A percentile compares a stretch with the other conserved stretches of the same genome.
Evolutionary conservation across 1,140 invertebrate species (phyloP).

Genomic region (Sinella curviseta): DNA sequence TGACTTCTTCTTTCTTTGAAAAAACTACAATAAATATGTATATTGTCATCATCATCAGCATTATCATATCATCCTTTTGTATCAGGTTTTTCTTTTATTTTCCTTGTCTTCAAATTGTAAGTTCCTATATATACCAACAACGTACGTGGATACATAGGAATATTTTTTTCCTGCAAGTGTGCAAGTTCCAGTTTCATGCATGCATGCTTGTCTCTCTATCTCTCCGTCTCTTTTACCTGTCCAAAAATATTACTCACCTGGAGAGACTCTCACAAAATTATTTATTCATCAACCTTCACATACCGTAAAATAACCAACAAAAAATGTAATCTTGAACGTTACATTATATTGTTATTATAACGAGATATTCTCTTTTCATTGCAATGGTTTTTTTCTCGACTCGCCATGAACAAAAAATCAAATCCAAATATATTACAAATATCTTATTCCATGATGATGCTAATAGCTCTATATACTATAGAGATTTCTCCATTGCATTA

Average conservation of each 20-base stretch:
- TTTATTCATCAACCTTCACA: neutral
- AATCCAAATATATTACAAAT: neutral
- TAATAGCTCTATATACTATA: too few relatives aligned
- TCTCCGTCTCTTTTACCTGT: conserved; percentile 9
- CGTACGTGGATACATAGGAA: neutral
- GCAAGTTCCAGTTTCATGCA: neutral
- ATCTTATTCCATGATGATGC: too few relatives aligned
- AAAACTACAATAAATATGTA: conserved; percentile 18
- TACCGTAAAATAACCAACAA: neutral
- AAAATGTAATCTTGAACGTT: neutral
- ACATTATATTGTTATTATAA: neutral
- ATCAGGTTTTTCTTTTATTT: neutral
- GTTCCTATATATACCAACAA: neutral
- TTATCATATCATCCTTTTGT: conserved; percentile 3
- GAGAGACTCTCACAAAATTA: conserved; percentile 22
- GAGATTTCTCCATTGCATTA: too few relatives aligned
- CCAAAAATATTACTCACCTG: conserved; percentile 25
- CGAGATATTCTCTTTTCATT: too few relatives aligned
- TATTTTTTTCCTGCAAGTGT: neutral
- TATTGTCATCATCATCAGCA: conserved; percentile 4
- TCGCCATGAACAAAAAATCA: neutral
- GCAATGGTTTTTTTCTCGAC: too few relatives aligned
- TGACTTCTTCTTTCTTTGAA: conserved; percentile 5
- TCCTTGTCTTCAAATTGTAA: neutral
- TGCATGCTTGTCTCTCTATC: neutral